A percentile compares a stretch with the other conserved stretches of the same genome.
Evolutionary conservation across 1,140 invertebrate species (phyloP).

Genomic region (Bicyclus anynana): DNA sequence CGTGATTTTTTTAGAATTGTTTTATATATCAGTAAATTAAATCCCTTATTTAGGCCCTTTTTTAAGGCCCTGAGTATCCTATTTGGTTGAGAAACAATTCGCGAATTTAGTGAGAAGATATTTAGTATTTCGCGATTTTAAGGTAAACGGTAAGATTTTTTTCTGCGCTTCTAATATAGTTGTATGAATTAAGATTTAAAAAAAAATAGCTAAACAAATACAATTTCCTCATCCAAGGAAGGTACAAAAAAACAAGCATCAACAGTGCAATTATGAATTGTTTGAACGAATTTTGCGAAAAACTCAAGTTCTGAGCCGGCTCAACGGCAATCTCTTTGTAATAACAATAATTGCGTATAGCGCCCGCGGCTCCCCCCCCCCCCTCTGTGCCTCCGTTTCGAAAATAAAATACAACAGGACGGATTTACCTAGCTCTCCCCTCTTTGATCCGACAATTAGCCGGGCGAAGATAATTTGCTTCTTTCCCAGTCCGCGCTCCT

Average conservation of each 20-base stretch:
- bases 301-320: slow-evolving; percentile 61
- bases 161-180: too few species aligned
- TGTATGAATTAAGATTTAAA: too few species aligned
- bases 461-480: slow-evolving; percentile 68
- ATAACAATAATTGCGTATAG: slow-evolving; percentile 74
- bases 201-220: neutral
- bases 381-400: slow-evolving; percentile 36
- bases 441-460: slow-evolving; percentile 72
- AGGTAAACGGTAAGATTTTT: too few species aligned
- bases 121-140: too few species aligned
- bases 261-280: slow-evolving; percentile 49
- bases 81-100: too few species aligned
- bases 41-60: too few species aligned
- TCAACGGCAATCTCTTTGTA: slow-evolving; percentile 72
- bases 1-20: too few species aligned
- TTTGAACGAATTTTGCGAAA: slow-evolving; percentile 58
- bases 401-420: slow-evolving; percentile 52
- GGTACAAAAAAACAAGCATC: slow-evolving; percentile 15
- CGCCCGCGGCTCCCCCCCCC: slow-evolving; percentile 51
- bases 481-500: slow-evolving; percentile 49
- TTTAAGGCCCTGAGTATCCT: too few species aligned
- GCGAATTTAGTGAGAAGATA: too few species aligned
- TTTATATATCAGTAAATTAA: too few species aligned
- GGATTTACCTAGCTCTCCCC: slow-evolving; percentile 62
- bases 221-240: neutral